Base-by-base conservation (phyloP, 2,888 invertebrate species). In the Taenaris catops region DNA sequence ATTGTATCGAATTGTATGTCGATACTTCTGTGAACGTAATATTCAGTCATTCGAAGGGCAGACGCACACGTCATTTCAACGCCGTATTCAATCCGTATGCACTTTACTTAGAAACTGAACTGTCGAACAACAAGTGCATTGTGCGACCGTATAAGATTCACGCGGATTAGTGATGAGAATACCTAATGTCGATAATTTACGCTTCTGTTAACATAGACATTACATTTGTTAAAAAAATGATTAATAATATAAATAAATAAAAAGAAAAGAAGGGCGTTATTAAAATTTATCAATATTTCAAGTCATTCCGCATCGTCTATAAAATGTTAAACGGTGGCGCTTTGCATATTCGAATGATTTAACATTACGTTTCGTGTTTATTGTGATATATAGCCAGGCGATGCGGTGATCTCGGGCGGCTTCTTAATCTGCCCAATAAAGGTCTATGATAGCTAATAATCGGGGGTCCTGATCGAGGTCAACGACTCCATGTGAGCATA, bases 51-150 rank as follows among this genome's bases (percentile, higher is more conserved):
- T 68, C 63, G 58, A 68, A 73, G 63, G 68, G 64, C 78, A 78
- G 78, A 78, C 80, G 54, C 64, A 65, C 59, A 63, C 65, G 63
- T 72, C 73, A 71, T 69, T 66, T 62, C 59, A 54, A 64, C 63
- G 58, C 61, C 60, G 68, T 62, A 73, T 72, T 67, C 68, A 70
- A 66, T 63, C 68, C 65, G 67, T 69, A 73, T 78, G 79, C 80
- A 79, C 59, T 84, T 86, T 83, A 83, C 83, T 80, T 76, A 84
- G 84, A 83, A 83, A 68, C 66, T 56, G 72, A 69, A 79, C 80
- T 73, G 83, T 63, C 80, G 83, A 84, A 83, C 83, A 86, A 84
- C 69, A 83, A 83, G 74, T 80, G 81, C 83, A 84, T 83, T 84
- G 86, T 84, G 76, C 67, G 71, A 64, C 81, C 81, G 69, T 76